Evolutionary conservation across 2,113 vertebrate species (phyloP), one percentile per base, ranked within the genome.

Genomic region (Corapipo altera): DNA sequence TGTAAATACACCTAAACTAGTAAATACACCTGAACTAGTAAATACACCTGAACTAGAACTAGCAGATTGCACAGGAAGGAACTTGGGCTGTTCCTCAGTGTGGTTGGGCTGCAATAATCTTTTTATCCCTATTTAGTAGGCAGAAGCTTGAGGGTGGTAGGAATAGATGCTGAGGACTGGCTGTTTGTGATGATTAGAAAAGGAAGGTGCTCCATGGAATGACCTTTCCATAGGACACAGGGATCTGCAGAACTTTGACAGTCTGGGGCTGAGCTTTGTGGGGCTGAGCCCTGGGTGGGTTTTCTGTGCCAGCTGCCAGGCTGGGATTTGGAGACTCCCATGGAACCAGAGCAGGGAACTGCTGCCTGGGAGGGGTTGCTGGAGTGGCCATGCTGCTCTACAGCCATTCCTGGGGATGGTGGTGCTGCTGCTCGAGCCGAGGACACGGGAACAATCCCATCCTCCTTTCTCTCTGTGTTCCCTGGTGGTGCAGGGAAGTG

Each of bases 81-180:
- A 2, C 35, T 41, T 2, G 26, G 54, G 8, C 39, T 84, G 0
- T 23, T 35, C 24, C 37, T n/a, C 0, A 1, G 0, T 18, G 27
- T 41, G 43, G 11, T 26, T 0, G 2, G 49, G 32, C n/a, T 80
- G 57, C 30, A 39, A 0, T 46, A 0, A 16, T 75, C 14, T 71
- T 33, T 23, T 32, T 4, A 23, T 32, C 22, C 6, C 22, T 17
- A 4, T 32, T 65, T 9, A 18, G 14, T 11, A 12, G n/a, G 27
- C n/a, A 80, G 33, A 48, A 61, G 27, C 20, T 21, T 24, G 69
- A 61, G 48, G 11, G 10, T 33, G 32, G 26, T 13, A 26, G 39
- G 35, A 43, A 11, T 3, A 41, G 43, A 1, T 74, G 46, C 10
- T 3, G 5, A 46, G 2, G 6, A 6, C 17, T 48, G n/a, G 51